Base-by-base conservation (phyloP, 2,888 invertebrate genomes). In the Nasonia oneida region DNA sequence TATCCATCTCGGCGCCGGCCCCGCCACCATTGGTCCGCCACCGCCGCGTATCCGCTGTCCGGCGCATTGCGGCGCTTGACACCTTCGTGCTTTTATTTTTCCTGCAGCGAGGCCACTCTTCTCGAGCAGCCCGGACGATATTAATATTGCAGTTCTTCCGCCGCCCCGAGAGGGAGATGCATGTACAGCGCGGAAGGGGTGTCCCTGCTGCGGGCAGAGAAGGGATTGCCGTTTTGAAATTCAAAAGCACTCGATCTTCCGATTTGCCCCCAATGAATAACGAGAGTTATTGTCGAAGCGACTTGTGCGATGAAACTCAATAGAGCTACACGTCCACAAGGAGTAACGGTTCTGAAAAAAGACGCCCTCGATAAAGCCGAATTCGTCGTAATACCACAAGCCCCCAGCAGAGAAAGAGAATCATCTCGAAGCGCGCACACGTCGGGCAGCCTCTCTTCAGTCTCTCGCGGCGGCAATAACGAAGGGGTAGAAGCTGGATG, bases 131-230 rank as follows among this genome's bases (percentile, higher is more conserved):
- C 95, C 95, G 95, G 95, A 89, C 81, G 95, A 96, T 96, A 96
- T 96, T 96, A 96, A 96, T 96, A 96, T 96, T 96, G 95, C 96
- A 96, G 96, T 96, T 96, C 96, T 96, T 95, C 87, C 67, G 4
- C 75, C 29, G 53, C 47, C 5, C 76, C 42, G 42, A 73, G 33
- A 53, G 76, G 29, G 50, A 6, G 53, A 37, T 3, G 70, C 70
- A 37, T 37, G 61, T 6, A 57, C n/a, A 5, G 33, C 33, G 53
- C 29, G 29, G 29, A 0, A 29, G 29, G 29, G 29, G 1, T 29
- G 23, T 0, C 29, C 29, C 29, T 1, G 29, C 29, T 1, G 29
- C 29, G 29, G 29, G 29, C 29, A 29, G 4, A 5, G 5, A 8
- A 61, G 61, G 23, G 61, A 10, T 18, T 4, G 53, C 18, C 18